A percentile compares a stretch with the other conserved stretches of the same genome.
These are phyloP conservation scores for Muschampia plurimacula DNA, from an alignment of 2,888 invertebrate genomes.

Conservation along the genomic window DNA sequence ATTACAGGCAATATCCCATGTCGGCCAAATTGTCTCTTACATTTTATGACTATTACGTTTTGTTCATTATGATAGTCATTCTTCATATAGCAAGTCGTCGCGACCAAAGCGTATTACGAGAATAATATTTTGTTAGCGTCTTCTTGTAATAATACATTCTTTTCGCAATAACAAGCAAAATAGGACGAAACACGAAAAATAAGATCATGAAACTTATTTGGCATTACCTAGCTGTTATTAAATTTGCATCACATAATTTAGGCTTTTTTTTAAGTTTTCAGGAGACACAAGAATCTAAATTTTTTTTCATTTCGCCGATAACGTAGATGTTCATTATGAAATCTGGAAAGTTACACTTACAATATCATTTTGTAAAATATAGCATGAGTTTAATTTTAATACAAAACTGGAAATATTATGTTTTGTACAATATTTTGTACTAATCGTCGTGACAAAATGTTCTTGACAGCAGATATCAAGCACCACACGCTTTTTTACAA, in stretches of 20 bases:
- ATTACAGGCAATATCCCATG: background rate
- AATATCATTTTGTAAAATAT: too few relatives aligned
- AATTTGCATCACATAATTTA: constrained; percentile 42
- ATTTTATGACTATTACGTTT: constrained; percentile 2
- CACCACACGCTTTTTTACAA: too few relatives aligned
- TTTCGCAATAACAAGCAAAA: constrained; percentile 26
- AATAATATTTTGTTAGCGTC: constrained; percentile 24
- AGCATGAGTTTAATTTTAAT: too few relatives aligned
- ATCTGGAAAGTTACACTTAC: too few relatives aligned
- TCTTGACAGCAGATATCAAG: too few relatives aligned
- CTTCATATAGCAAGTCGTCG: background rate
- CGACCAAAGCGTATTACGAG: constrained; percentile 26
- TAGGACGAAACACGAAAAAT: constrained; percentile 21
- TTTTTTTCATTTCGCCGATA: too few relatives aligned
- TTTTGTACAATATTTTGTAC: too few relatives aligned
- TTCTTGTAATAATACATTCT: constrained; percentile 9
- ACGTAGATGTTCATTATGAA: too few relatives aligned
- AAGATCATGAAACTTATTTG: constrained; percentile 27
- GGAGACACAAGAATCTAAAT: too few relatives aligned
- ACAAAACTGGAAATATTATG: too few relatives aligned
- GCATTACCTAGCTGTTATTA: background rate
- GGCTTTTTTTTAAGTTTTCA: too few relatives aligned
- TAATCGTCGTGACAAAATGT: too few relatives aligned
- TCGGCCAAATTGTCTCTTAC: background rate
- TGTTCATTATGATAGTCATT: background rate